Evolutionary conservation across 1,140 invertebrate genomes (phyloP).

Genomic region (Trichonephila clavata): DNA sequence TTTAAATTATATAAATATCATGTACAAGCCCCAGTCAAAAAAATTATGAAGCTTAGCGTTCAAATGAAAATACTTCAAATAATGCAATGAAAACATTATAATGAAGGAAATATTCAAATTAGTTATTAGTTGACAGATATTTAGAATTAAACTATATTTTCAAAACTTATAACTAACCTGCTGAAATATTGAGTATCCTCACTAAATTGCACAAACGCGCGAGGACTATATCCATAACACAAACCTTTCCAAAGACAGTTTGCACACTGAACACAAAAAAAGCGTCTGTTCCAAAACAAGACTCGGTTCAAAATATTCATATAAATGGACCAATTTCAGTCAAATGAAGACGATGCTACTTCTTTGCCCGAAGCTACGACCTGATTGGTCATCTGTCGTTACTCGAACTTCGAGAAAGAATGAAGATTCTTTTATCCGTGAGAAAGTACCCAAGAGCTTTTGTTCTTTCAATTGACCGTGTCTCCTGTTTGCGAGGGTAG

Average conservation of each 20-base stretch:
- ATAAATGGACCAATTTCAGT: slow-evolving; percentile 7
- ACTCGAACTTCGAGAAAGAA: slow-evolving; percentile 5
- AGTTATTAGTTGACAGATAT: neutral
- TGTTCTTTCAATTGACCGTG: slow-evolving; percentile 73
- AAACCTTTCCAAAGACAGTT: neutral
- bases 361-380: neutral
- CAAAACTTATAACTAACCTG: slow-evolving; percentile 40
- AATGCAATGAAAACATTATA: neutral
- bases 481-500: slow-evolving; percentile 60
- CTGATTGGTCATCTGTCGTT: slow-evolving; percentile 63
- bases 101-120: no score
- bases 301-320: slow-evolving; percentile 44
- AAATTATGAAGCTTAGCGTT: no score
- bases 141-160: neutral
- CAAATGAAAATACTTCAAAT: neutral
- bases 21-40: no score
- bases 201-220: slow-evolving; percentile 66
- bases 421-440: slow-evolving; percentile 45
- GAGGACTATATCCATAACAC: slow-evolving; percentile 53
- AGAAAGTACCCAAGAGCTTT: slow-evolving; percentile 57
- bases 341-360: slow-evolving; percentile 12
- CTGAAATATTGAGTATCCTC: slow-evolving; percentile 59
- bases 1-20: no score
- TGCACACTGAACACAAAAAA: neutral
- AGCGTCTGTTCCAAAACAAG: neutral